Evolutionary conservation across 2,888 invertebrate species (phyloP).

Genomic region (Amiota minor): DNA sequence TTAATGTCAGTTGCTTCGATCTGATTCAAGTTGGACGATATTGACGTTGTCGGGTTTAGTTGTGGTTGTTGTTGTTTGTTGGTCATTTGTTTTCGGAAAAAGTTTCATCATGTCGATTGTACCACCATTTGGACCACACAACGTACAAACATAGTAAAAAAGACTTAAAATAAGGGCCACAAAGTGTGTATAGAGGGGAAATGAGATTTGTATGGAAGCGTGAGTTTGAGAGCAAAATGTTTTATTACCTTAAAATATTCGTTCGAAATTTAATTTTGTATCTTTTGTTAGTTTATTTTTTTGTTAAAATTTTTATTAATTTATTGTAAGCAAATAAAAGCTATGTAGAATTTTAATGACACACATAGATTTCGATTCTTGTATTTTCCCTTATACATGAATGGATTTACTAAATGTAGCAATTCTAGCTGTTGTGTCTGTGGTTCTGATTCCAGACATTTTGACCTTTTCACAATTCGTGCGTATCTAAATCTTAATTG

Average conservation of each 20-base stretch:
- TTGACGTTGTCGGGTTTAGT: slow-evolving; percentile 25
- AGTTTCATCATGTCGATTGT: background rate
- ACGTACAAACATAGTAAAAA: background rate
- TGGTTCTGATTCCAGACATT: slow-evolving; percentile 6
- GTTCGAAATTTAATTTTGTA: background rate
- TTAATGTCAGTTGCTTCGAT: slow-evolving; percentile 38
- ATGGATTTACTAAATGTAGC: no score
- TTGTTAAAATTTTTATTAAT: background rate
- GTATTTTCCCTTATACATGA: no score
- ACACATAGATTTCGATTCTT: no score
- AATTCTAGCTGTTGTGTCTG: background rate
- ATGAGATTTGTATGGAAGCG: background rate
- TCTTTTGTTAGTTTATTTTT: background rate
- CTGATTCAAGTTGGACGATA: no score
- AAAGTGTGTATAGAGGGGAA: background rate
- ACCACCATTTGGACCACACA: slow-evolving; percentile 7
- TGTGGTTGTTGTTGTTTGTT: slow-evolving; percentile 16
- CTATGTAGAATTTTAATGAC: no score
- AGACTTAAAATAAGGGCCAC: background rate
- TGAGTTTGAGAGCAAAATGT: background rate
- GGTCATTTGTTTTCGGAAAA: background rate
- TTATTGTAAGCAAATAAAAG: background rate
- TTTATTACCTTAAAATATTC: background rate
- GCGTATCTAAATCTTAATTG: slow-evolving; percentile 58
- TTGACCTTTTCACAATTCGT: slow-evolving; percentile 50